Evolutionary conservation across 2,797 vertebrate genomes (phyloP).

Genomic region (Protonibea diacanthus): DNA sequence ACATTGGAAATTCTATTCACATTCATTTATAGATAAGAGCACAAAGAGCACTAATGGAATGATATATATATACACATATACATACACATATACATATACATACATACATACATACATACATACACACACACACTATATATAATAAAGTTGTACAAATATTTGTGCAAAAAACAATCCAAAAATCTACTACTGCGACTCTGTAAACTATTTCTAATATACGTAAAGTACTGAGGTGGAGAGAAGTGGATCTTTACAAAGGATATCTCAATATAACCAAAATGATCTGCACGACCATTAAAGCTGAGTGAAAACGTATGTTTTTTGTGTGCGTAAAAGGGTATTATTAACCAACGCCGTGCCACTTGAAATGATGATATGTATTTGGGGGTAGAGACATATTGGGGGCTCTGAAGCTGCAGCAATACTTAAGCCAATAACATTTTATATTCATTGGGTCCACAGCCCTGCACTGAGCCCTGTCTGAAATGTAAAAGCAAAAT

Average conservation of each 20-base stretch:
- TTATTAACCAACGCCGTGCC: neutral
- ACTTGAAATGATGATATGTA: slow-evolving; percentile 22
- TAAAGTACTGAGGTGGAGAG: neutral
- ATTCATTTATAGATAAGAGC: neutral
- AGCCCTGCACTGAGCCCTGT: slow-evolving; percentile 14
- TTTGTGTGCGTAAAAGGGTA: neutral
- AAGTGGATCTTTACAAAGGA: neutral
- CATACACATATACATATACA: no score
- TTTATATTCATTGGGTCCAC: slow-evolving; percentile 38
- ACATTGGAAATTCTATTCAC: neutral
- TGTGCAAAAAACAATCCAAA: neutral
- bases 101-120: no score
- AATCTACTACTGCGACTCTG: no score
- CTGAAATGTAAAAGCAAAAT: slow-evolving; percentile 59
- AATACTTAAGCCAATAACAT: slow-evolving; percentile 14
- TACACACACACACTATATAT: no score
- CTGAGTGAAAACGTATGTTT: neutral
- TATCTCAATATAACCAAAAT: neutral
- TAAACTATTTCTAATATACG: neutral
- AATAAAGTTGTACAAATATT: neutral
- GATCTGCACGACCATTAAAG: neutral
- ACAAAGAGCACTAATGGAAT: neutral
- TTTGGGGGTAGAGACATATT: slow-evolving; percentile 11
- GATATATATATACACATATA: no score
- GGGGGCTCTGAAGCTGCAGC: slow-evolving; percentile 21